Evolutionary conservation across 2,113 vertebrate genomes (phyloP), one percentile per base, ranked within the genome.

Genomic region (Felis catus): DNA sequence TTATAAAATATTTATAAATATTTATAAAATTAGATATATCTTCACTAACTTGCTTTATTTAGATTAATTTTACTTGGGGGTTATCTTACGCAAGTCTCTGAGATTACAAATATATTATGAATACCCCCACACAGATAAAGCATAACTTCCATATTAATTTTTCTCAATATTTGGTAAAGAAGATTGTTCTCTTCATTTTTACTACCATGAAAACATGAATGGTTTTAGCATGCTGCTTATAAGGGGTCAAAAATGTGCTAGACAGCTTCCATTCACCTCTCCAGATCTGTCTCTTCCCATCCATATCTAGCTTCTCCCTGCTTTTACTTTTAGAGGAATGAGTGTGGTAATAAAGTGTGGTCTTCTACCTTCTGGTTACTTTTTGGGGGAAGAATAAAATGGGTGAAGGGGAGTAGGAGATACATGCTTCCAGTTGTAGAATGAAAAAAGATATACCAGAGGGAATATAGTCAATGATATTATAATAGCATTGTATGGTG

Each of bases 11-110:
- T 61, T 61, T 61, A 23, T 61, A 61, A 58, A 23, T 91, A 76
- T 84, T 33, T 91, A 66, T 58, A 79, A 95, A 85, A 45, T 55
- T 79, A 89, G 7, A 21, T 21, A 55, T 16, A 15, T 53, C 21
- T 94, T 81, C 31, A 91, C 10, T 70, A 82, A 80, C 71, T 94
- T 81, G 16, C 53, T 81, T 94, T 92, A 74, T 87, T 76, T 81
- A 76, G 36, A 16, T 4, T 61, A 63, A 66, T 92, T 39, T 79
- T 85, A 70, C 27, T 90, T 96, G 41, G 61, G 92, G 3, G 36
- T 71, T 36, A 63, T 68, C 51, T 93, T 82, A 71, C 21, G 45
- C 41, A 81, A 85, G 21, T 80, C 7, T 87, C 71, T 81, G 66
- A 86, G 58, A 71, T 36, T 58, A 65, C 76, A 89, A 80, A 27